Evolutionary conservation across 2,888 invertebrate genomes (phyloP), one percentile per base, ranked within the genome.

Genomic region (Nomada goodeniana): DNA sequence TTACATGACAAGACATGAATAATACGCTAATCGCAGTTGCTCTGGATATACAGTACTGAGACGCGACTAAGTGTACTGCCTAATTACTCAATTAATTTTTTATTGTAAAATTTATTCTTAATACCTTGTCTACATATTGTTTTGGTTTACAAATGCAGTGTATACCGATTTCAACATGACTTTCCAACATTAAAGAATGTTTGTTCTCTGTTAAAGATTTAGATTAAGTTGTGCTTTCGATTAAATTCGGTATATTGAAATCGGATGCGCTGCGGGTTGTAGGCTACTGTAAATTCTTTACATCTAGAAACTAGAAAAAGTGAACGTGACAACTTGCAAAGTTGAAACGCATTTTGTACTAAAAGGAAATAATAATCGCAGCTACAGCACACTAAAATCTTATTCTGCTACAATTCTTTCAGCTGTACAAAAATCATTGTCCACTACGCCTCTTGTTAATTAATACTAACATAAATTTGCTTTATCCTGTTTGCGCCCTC

Each of bases 371-470:
- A 84, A 86, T 83, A 73, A 77, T 82, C 82, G 82, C 85, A 79
- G 55, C 84, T 84, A 86, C 80, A 79, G 86, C 83, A 87, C 83
- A 84, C 82, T 86, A 82, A 84, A 73, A 86, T 75, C 82, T 81
- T 89, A 85, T 76, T 86, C 84, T 65, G 76, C 79, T 86, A 81
- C 70, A 47, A 72, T 77, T 74, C 60, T 83, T 50, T 80, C 84
- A 77, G 79, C 86, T 88, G 89, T 89, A 89, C 85, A 88, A 89
- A 89, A 87, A 79, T 87, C 82, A 78, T 85, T 75, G 77, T 80
- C 80, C 74, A 79, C 77, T 87, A 80, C 72, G 80, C 68, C 60
- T 81, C 77, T 76, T 61, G 76, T 82, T 70, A 63, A 82, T 78
- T 83, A 83, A 85, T 86, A 87, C 86, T 88, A 84, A 83, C 74